Evolutionary conservation across 1,140 invertebrate genomes (phyloP).

Genomic region (Cherax quadricarinatus): DNA sequence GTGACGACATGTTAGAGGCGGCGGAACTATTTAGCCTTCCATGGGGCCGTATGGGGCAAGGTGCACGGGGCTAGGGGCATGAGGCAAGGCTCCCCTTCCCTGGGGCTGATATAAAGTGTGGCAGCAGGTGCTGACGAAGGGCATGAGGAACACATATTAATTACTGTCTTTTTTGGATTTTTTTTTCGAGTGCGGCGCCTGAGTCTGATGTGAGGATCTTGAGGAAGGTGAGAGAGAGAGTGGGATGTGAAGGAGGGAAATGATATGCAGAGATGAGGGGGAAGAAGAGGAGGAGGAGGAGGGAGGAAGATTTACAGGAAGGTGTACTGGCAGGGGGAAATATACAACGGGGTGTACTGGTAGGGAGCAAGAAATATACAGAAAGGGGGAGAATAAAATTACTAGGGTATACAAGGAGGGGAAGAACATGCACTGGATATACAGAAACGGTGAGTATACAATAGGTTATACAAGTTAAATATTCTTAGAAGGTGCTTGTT

Average conservation of each 20-base stretch:
- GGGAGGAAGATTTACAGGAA: not conserved
- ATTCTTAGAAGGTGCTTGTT: too few relatives aligned
- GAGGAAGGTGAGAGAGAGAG: not conserved
- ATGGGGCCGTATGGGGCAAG: not conserved
- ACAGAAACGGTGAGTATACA: too few relatives aligned
- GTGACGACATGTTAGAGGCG: not conserved
- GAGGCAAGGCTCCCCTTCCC: too few relatives aligned
- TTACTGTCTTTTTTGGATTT: conserved; percentile 21
- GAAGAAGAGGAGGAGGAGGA: not conserved
- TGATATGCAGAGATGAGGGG: too few relatives aligned
- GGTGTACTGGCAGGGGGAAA: not conserved
- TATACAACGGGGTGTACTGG: not conserved
- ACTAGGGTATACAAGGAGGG: not conserved
- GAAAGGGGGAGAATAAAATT: not conserved
- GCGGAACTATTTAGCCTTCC: conserved; percentile 38
- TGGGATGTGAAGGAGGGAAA: not conserved
- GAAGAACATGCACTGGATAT: not conserved
- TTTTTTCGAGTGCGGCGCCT: not conserved
- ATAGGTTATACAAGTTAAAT: too few relatives aligned
- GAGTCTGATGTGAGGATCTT: too few relatives aligned
- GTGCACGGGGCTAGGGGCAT: too few relatives aligned
- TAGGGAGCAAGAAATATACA: conserved; percentile 14
- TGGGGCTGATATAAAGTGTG: conserved; percentile 20
- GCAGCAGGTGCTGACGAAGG: conserved; percentile 29
- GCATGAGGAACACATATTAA: conserved; percentile 30